Base-by-base conservation (phyloP, 1,140 invertebrate genomes). In the Neoseiulus cucumeris region DNA sequence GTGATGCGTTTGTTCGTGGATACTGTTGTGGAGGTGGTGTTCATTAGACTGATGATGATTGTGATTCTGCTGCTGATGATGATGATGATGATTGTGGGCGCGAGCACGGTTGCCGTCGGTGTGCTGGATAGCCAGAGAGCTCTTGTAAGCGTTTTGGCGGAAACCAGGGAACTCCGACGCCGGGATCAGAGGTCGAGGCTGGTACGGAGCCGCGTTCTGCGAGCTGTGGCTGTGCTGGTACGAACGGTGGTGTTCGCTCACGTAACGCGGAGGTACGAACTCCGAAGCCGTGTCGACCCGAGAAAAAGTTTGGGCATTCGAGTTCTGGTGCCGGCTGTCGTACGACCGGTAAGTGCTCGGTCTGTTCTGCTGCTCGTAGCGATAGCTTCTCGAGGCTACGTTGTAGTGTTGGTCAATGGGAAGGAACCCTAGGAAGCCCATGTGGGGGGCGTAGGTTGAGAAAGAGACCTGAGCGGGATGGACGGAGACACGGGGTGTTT, bases 151-250 rank as follows among this genome's bases (percentile, higher is more conserved):
- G 22, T 33, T 59, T 33, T 59, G 51, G 25, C 51, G 51, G 51
- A 59, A 59, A 25, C 51, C 51, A 1, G 51, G 51, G 22, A 59
- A 59, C 22, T 59, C 51, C 51, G 51, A 59, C 1, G 51, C 51
- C 22, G 51, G 51, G 33, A 59, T 59, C 12, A 59, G 51, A 17
- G 51, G 51, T 25, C 51, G 45, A 18, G 20, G 51, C 14, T 25
- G 14, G 14, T 17, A 33, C 51, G 33, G 12, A 9, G 25, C 33
- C 0, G 22, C 14, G 14, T n/a, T 59, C 42, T 44, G 42, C 33
- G 33, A 39, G 33, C 9, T 39, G 51, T 25, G 22, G 22, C 17
- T 59, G 22, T 25, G 51, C 51, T 59, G 25, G 51, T 59, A 59
- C 14, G 51, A 59, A 1, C 14, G 51, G 51, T 25, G 14, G 51